A percentile compares a stretch with the other conserved stretches of the same genome.
Conservation (phyloP, 1,140 invertebrate genomes). For the Drosophila ohnishii region DNA sequence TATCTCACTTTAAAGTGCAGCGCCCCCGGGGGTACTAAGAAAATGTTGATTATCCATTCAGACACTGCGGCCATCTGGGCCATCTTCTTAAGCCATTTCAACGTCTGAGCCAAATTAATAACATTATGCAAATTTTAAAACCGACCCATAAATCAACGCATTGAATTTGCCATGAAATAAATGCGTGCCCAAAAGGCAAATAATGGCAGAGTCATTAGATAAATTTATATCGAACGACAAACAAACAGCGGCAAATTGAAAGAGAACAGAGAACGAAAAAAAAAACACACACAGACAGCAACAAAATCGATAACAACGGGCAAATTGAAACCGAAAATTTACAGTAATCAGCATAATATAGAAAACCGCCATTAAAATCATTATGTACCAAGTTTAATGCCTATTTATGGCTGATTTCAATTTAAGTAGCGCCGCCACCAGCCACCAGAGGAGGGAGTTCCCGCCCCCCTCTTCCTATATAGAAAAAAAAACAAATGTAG, state of each 20-base stretch:
- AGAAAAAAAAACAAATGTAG: constrained; percentile 21
- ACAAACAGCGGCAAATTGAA: constrained; percentile 51
- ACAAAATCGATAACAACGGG: constrained; percentile 34
- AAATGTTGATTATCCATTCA: constrained; percentile 6
- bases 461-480: not conserved
- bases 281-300: not conserved
- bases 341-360: constrained; percentile 44
- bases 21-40: not conserved
- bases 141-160: constrained; percentile 43
- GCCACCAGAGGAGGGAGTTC: not conserved
- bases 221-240: constrained; percentile 46
- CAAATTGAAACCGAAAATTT: constrained; percentile 54
- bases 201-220: constrained; percentile 58
- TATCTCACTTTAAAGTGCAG: not conserved
- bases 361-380: constrained; percentile 41
- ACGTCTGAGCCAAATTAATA: constrained; percentile 37
- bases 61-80: not conserved
- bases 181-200: constrained; percentile 43
- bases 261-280: not conserved
- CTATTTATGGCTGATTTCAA: constrained; percentile 70
- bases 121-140: constrained; percentile 51
- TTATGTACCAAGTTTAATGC: constrained; percentile 51
- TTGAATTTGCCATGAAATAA: constrained; percentile 30
- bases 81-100: constrained; percentile 31
- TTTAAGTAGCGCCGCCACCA: constrained; percentile 38